Percentiles rank a stretch among this genome's conserved stretches.
Conservation (phyloP, 2,888 invertebrate genomes). For the Andrena marginata region DNA sequence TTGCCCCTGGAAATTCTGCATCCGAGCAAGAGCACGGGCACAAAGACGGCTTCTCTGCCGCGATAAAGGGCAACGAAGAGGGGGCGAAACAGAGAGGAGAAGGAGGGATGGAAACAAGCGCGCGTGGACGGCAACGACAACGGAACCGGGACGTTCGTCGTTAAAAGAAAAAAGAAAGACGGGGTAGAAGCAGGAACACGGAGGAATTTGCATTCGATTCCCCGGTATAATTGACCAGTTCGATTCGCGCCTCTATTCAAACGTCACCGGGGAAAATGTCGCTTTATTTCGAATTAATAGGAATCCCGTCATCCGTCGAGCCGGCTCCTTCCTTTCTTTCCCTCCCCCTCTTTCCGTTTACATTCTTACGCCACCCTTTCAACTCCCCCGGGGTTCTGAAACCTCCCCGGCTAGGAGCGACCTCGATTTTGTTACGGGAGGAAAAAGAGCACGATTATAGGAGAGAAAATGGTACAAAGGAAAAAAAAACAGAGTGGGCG, state of each 20-base stretch:
- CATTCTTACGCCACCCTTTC: slow-evolving; percentile 28
- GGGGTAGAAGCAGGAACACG: background rate
- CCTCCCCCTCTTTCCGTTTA: background rate
- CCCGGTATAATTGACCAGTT: slow-evolving; percentile 51
- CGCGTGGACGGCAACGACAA: slow-evolving; percentile 23
- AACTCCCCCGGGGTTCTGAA: background rate
- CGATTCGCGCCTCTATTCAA: slow-evolving; percentile 51
- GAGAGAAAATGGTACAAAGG: background rate
- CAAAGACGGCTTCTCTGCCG: slow-evolving; percentile 25
- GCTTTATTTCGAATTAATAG: slow-evolving; percentile 55
- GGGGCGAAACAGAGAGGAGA: background rate
- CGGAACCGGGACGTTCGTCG: slow-evolving; percentile 17
- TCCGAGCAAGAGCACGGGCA: slow-evolving; percentile 21
- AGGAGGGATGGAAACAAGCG: slow-evolving; percentile 40
- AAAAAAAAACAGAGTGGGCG: background rate
- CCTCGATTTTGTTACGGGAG: background rate
- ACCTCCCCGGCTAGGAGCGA: background rate
- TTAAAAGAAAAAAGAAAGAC: background rate
- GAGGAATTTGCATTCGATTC: slow-evolving; percentile 54
- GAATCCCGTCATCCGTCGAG: slow-evolving; percentile 38
- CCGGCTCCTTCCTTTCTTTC: background rate
- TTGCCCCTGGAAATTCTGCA: slow-evolving; percentile 33
- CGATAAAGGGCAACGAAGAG: slow-evolving; percentile 16
- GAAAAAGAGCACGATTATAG: background rate
- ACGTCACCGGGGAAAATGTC: slow-evolving; percentile 46